These are phyloP conservation scores for Catalaphyllia jardinei DNA, from an alignment of 64 coral and sea anemone genomes.

Conservation along the genomic window DNA sequence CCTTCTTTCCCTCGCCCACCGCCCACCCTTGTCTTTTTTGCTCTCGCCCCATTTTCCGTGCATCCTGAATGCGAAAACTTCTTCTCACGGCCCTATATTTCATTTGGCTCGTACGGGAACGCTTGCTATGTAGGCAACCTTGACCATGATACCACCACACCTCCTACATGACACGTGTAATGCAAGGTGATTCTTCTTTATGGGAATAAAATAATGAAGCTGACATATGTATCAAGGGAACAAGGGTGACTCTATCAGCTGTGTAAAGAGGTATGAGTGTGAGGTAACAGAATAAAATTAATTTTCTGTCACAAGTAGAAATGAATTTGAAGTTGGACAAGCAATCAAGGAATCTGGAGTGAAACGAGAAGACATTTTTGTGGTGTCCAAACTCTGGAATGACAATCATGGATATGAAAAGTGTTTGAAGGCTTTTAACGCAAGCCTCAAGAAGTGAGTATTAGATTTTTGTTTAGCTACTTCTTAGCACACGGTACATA, in stretches of 20 bases:
- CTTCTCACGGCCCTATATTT: no score
- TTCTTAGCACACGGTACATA: neutral
- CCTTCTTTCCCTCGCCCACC: no score
- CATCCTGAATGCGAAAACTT: no score
- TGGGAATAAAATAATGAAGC: neutral
- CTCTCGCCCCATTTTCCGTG: no score
- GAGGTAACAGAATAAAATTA: neutral
- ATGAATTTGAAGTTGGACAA: slow-evolving; percentile 66
- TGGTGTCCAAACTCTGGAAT: slow-evolving; percentile 48
- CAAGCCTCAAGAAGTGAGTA: slow-evolving; percentile 61
- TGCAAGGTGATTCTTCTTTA: neutral
- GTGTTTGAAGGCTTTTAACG: slow-evolving; percentile 19
- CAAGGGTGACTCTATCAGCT: no score
- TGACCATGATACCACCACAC: no score
- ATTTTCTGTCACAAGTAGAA: slow-evolving; percentile 17
- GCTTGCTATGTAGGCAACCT: no score
- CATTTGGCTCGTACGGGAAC: no score
- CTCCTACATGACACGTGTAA: no score
- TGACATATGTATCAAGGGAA: neutral
- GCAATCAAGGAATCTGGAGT: slow-evolving; percentile 53
- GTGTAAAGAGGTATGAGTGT: no score
- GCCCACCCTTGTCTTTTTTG: no score
- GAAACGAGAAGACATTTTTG: slow-evolving; percentile 60
- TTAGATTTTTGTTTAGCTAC: neutral
- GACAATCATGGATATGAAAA: slow-evolving; percentile 42